Base-by-base conservation (phyloP, 1,140 invertebrate genomes). In the Cyclina sinensis region DNA sequence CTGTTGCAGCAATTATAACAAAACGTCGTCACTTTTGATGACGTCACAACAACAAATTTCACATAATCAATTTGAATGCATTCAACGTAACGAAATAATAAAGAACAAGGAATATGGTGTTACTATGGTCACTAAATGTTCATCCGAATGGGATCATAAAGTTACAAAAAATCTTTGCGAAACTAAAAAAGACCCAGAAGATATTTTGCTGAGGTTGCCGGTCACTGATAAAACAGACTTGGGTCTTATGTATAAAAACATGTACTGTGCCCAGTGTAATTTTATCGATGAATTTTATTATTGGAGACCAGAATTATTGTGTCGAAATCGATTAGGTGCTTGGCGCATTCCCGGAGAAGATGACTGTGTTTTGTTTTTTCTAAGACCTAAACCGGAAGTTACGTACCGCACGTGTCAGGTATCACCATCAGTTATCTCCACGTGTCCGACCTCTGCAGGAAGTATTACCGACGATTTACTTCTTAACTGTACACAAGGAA, bases 181-280 rank as follows among this genome's bases (percentile, higher is more conserved):
- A 59, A 24, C 12, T 46, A 27, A 24, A 46, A 1, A 46, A 35
- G 0, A 57, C 18, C 2, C 14, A 2, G 37, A 80, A 37, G 78
- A 80, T 32, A 35, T 80, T 54, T 59, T 80, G n/a, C 16, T 62
- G 18, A 30, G 51, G 24, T 11, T 80, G 5, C 78, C 78, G 16
- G 78, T 80, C n/a, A 59, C 57, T n/a, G 73, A 76, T 37, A 57
- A 59, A n/a, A 24, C 30, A 9, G 51, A 59, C 2, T 21, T 32
- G 4, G 16, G 32, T 30, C 4, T 80, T 2, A 59, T 80, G 78
- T 80, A 59, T 62, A 80, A 24, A 80, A 80, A 80, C 30, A 80
- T 59, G 32, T 62, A 80, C 48, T 80, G 78, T 51, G 78, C 78
- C 0, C 57, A 80, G 32, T 80, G 78, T 80, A 80, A 80, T 43